Evolutionary conservation across 2,113 vertebrate genomes (phyloP).

Genomic region (Ophthalmolycus amberensis): DNA sequence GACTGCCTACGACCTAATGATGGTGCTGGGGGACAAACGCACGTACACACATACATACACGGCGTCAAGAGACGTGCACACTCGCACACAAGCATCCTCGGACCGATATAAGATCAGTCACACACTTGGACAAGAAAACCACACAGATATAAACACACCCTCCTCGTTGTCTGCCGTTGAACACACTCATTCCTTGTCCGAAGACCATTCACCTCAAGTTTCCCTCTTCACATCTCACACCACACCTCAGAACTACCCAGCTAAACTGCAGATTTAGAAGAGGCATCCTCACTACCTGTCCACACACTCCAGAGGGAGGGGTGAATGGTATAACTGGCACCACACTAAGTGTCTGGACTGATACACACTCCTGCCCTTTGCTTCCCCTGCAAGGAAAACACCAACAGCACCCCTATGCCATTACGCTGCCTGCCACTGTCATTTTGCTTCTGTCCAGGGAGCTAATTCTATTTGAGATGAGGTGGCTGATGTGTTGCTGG

Average conservation of each 20-base stretch:
- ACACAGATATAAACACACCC: constrained; percentile 63
- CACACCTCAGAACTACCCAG: constrained; percentile 50
- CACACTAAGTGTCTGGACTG: constrained; percentile 64
- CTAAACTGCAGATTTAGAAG: constrained; percentile 66
- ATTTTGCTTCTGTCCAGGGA: constrained; percentile 63
- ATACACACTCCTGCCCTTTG: constrained; percentile 56
- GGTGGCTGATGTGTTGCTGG: constrained; percentile 50
- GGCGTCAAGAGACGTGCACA: constrained; percentile 1
- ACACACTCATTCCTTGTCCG: constrained; percentile 67
- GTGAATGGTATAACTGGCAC: constrained; percentile 69
- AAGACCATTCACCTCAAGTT: constrained; percentile 71
- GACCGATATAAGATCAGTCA: constrained; percentile 60
- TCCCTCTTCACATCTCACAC: constrained; percentile 62
- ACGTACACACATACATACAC: constrained; percentile 25
- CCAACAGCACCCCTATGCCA: constrained; percentile 49
- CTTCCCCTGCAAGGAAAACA: constrained; percentile 62
- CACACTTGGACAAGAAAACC: constrained; percentile 70
- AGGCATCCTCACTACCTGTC: constrained; percentile 55
- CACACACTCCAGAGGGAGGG: constrained; percentile 52
- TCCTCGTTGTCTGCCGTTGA: constrained; percentile 43
- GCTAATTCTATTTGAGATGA: constrained; percentile 75
- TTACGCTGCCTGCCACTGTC: constrained; percentile 52
- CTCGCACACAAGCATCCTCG: constrained; percentile 50
- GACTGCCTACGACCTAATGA: constrained; percentile 77
- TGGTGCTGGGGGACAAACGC: constrained; percentile 46